These are phyloP conservation scores for Pteruthius melanotis DNA, from an alignment of 2,113 vertebrate species.

Conservation along the genomic window DNA sequence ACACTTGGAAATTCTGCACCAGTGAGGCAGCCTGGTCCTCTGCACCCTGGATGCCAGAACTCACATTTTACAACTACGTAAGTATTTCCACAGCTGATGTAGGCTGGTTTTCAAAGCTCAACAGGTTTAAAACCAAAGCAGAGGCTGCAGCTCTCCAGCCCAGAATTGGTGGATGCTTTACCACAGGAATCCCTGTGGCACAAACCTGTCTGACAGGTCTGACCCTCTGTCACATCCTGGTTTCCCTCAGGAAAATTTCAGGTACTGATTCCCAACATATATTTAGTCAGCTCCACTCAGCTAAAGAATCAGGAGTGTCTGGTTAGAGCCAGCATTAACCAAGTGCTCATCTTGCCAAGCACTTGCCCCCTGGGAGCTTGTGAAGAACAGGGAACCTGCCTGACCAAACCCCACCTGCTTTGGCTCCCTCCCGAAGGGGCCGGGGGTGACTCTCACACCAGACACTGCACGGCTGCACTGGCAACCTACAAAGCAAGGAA, in stretches of 20 bases:
- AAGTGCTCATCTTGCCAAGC: neutral
- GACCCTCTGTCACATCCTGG: neutral
- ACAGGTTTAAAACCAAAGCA: neutral
- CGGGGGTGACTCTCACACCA: neutral
- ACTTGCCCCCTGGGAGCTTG: neutral
- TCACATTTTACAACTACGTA: neutral
- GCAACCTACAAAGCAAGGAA: fast-evolving
- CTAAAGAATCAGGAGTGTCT: neutral
- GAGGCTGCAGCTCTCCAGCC: neutral
- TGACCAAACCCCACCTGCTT: neutral
- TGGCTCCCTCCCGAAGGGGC: neutral
- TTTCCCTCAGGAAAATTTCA: neutral
- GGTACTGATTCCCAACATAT: fast-evolving
- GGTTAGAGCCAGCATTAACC: neutral
- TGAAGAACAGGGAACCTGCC: neutral
- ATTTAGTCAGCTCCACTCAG: neutral
- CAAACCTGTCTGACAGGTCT: neutral
- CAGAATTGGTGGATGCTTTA: neutral
- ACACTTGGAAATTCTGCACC: neutral
- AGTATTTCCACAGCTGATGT: neutral
- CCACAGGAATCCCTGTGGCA: neutral
- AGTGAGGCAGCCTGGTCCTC: neutral
- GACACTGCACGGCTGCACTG: fast-evolving
- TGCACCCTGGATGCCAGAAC: neutral
- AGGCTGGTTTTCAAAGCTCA: neutral